Percentiles rank a stretch among this genome's conserved stretches.
These are phyloP conservation scores for Siphamia tubifer DNA, from an alignment of 2,113 vertebrate species.

Conservation along the genomic window DNA sequence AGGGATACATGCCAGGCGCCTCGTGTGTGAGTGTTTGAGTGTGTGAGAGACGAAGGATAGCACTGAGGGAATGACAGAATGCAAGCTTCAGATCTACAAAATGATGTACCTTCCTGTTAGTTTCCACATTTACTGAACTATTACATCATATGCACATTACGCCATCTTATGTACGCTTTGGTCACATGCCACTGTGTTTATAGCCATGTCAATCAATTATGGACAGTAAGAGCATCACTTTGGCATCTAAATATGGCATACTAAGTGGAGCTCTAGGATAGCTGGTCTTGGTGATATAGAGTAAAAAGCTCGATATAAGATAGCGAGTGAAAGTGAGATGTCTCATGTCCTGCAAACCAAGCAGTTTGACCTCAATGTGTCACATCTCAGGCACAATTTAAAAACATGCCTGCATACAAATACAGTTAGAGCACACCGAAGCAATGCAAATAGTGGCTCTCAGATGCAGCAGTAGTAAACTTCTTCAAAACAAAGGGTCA, in stretches of 20 bases:
- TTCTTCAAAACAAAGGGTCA: background rate
- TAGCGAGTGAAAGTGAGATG: background rate
- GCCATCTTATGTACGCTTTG: background rate
- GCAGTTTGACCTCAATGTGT: slow-evolving; percentile 49
- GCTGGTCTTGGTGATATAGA: background rate
- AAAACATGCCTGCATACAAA: slow-evolving; percentile 20
- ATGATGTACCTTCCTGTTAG: background rate
- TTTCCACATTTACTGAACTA: background rate
- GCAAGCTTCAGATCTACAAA: background rate
- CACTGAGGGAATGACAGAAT: background rate
- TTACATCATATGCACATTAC: background rate
- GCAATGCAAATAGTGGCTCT: background rate
- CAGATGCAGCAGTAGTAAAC: background rate
- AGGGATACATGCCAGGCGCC: slow-evolving; percentile 45
- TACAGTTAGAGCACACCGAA: background rate
- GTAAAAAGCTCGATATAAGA: background rate
- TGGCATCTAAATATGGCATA: background rate
- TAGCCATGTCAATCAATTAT: background rate
- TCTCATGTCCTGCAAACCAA: background rate
- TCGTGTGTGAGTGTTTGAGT: background rate
- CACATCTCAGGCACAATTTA: slow-evolving; percentile 3
- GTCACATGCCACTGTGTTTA: background rate
- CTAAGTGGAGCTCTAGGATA: background rate
- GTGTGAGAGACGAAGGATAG: background rate
- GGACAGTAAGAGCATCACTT: background rate